Evolutionary conservation across 2,797 vertebrate species (phyloP), one percentile per base, ranked within the genome.

Genomic region (Enteromius thamalakanensis): DNA sequence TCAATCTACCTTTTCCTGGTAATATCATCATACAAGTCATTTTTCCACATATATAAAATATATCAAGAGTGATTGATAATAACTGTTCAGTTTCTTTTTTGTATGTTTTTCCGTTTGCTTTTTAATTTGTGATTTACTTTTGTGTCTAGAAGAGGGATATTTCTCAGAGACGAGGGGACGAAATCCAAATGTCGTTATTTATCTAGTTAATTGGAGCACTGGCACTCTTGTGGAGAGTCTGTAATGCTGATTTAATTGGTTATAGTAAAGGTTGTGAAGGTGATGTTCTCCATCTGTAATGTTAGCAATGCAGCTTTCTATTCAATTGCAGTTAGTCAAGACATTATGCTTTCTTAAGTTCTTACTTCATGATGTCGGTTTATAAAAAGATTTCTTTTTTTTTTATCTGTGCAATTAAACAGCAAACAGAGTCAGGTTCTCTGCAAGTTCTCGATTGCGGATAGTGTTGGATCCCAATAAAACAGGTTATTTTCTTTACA

Each of bases 131-230:
- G 5, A 32, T 74, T 49, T 40, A 75, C n/a, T 67, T 75, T n/a
- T 49, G 1, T 4, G 14, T 21, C 26, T 58, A n/a, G 8, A 60
- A 34, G 62, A 8, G 29, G 47, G 29, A n/a, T 47, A 32, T 40
- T 76, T 67, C 47, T 67, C 19, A 2, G 12, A 77, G 51, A 83
- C 3, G 34, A 70, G 9, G 14, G 29, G 6, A 60, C 37, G 11
- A 19, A 47, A 53, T 62, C 34, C 21, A 55, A 72, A 65, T 29
- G 40, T n/a, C 10, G 10, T 34, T 76, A 69, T 70, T 86, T 86
- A 74, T 75, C 76, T 76, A 80, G 51, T 76, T 86, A 86, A 80
- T 83, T 83, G 76, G 70, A 80, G 37, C 51, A 34, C 14, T 75
- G 76, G 65, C 65, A 60, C 75, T 78, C 65, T 60, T 69, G 40